Conservation (phyloP, 2,888 invertebrate species). For the Heliconius ismenius region DNA sequence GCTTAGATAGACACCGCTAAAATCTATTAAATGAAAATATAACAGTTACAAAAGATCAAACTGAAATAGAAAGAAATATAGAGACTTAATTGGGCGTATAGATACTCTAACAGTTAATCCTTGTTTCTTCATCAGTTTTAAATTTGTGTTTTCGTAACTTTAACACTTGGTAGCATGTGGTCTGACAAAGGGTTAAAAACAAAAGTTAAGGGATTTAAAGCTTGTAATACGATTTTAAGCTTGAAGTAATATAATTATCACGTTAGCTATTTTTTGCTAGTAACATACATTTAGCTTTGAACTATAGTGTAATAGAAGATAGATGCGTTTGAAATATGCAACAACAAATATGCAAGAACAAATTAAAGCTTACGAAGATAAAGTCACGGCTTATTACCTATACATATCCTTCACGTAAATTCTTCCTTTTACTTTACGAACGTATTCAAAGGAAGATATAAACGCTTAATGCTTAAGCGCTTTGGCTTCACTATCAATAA, state of each 20-base stretch:
- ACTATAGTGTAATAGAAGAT: constrained; percentile 29
- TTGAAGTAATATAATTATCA: constrained; percentile 22
- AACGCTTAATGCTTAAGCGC: constrained; percentile 49
- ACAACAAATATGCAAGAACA: constrained; percentile 14
- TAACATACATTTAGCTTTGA: constrained; percentile 33
- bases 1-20: constrained; percentile 4
- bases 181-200: constrained; percentile 40
- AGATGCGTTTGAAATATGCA: constrained; percentile 15
- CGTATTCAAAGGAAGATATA: constrained; percentile 22
- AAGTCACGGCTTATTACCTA: constrained; percentile 37
- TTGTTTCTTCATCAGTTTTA: constrained; percentile 50
- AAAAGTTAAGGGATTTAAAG: constrained; percentile 42
- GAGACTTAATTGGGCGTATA: constrained; percentile 26
- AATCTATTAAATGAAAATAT: background rate
- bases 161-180: constrained; percentile 40
- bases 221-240: constrained; percentile 35
- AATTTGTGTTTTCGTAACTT: constrained; percentile 30
- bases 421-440: constrained; percentile 32
- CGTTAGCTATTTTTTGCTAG: constrained; percentile 32
- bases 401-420: constrained; percentile 30
- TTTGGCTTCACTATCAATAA: constrained; percentile 47
- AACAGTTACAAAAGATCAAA: background rate
- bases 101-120: constrained; percentile 2
- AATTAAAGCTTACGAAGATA: constrained; percentile 36
- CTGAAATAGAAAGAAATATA: background rate